Evolutionary conservation across 2,888 invertebrate genomes (phyloP).

Genomic region (Chesias legatella): DNA sequence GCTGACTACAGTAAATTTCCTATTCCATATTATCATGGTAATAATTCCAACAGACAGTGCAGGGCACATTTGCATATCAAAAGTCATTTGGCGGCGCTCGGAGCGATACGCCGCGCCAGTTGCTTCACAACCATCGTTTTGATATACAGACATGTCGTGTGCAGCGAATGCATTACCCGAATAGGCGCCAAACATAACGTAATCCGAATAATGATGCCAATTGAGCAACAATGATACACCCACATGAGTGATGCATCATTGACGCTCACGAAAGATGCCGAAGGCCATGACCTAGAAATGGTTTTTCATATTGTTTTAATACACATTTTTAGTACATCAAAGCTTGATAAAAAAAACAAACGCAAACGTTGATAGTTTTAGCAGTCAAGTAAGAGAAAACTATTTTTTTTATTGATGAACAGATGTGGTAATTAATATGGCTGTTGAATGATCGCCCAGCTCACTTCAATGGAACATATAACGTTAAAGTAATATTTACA

Average conservation of each 20-base stretch:
- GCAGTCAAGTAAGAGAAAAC: conserved; percentile 15
- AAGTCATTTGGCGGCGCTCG: conserved; percentile 37
- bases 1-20: not conserved
- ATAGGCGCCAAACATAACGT: conserved; percentile 50
- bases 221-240: conserved; percentile 48
- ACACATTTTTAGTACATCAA: not conserved
- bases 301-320: conserved; percentile 13
- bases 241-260: conserved; percentile 37
- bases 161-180: conserved; percentile 49
- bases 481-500: conserved; percentile 37
- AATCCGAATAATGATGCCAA: conserved; percentile 54
- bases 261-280: conserved; percentile 33
- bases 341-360: too few species aligned
- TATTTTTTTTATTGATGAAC: conserved; percentile 20
- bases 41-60: conserved; percentile 6
- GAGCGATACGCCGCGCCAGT: conserved; percentile 31
- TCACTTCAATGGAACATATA: conserved; percentile 35
- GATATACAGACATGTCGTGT: conserved; percentile 40
- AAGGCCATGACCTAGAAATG: conserved; percentile 42
- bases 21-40: not conserved
- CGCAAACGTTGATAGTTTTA: not conserved
- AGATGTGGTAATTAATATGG: conserved; percentile 34
- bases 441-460: conserved; percentile 34
- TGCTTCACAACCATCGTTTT: conserved; percentile 43
- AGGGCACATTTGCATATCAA: conserved; percentile 41